Evolutionary conservation across 2,797 vertebrate species (phyloP).

Genomic region (Typhlichthys eigenmanni): DNA sequence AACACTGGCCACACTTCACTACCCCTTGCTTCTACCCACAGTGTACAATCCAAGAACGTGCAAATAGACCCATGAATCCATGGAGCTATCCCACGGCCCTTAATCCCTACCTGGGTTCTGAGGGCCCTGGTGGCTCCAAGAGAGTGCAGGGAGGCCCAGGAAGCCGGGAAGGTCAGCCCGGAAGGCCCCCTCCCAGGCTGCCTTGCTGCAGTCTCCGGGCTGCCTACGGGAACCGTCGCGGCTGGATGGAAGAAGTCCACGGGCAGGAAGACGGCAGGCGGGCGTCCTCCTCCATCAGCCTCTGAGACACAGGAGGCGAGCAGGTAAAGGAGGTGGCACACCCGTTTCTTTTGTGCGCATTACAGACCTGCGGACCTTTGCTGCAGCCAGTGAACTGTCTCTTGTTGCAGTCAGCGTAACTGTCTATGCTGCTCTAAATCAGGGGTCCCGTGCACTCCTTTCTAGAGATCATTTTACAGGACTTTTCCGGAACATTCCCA

Average conservation of each 20-base stretch:
- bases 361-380: too few species aligned
- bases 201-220: conserved; percentile 51
- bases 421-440: too few species aligned
- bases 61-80: neutral
- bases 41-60: neutral
- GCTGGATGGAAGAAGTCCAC: conserved; percentile 91
- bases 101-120: conserved; percentile 72
- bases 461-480: too few species aligned
- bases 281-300: conserved; percentile 31
- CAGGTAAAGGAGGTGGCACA: neutral
- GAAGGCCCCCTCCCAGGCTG: conserved; percentile 39
- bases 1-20: too few species aligned
- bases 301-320: conserved; percentile 39
- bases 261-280: conserved; percentile 78
- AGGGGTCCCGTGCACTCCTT: too few species aligned
- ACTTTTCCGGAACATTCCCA: too few species aligned
- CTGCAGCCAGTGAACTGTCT: too few species aligned
- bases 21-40: neutral
- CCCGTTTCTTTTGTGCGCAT: neutral
- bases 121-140: conserved; percentile 83
- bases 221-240: conserved; percentile 70
- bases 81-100: neutral
- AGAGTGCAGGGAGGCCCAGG: conserved; percentile 89
- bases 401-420: too few species aligned
- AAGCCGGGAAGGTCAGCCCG: conserved; percentile 81